Evolutionary conservation across 2,888 invertebrate genomes (phyloP).

Genomic region (Sericinus montela): DNA sequence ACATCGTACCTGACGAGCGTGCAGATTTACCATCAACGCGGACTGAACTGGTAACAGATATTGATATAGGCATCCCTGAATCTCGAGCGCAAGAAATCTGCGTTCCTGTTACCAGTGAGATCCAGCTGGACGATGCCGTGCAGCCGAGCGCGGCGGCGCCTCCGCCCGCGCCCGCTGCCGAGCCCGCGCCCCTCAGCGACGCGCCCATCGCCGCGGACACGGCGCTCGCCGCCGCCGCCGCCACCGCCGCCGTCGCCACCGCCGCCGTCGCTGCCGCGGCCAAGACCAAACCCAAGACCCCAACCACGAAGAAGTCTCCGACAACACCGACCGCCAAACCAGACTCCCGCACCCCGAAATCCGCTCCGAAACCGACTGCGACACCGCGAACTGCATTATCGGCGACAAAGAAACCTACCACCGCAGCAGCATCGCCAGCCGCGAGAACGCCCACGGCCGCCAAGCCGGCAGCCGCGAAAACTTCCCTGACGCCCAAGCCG

Average conservation of each 20-base stretch:
- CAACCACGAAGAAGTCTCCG: conserved; percentile 31
- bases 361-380: conserved; percentile 32
- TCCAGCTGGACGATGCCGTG: conserved; percentile 49
- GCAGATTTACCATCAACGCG: conserved; percentile 26
- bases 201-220: conserved; percentile 32
- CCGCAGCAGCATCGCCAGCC: background rate
- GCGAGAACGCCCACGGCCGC: conserved; percentile 3
- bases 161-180: conserved; percentile 40
- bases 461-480: conserved; percentile 30
- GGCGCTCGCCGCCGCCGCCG: conserved; percentile 43
- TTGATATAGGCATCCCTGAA: conserved; percentile 62
- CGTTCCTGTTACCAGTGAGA: conserved; percentile 64
- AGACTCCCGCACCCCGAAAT: conserved; percentile 28
- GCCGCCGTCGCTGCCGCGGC: conserved; percentile 32
- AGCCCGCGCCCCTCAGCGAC: conserved; percentile 34
- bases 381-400: conserved; percentile 11
- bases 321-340: conserved; percentile 38
- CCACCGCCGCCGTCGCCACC: conserved; percentile 34
- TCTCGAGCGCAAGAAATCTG: conserved; percentile 70
- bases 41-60: conserved; percentile 59
- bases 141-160: conserved; percentile 37
- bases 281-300: conserved; percentile 30
- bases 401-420: conserved; percentile 7
- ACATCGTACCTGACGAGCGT: conserved; percentile 53
- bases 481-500: conserved; percentile 21